A percentile compares a stretch with the other conserved stretches of the same genome.
Evolutionary conservation across 2,797 vertebrate species (phyloP).

Genomic region (Arrhamphus sclerolepis): DNA sequence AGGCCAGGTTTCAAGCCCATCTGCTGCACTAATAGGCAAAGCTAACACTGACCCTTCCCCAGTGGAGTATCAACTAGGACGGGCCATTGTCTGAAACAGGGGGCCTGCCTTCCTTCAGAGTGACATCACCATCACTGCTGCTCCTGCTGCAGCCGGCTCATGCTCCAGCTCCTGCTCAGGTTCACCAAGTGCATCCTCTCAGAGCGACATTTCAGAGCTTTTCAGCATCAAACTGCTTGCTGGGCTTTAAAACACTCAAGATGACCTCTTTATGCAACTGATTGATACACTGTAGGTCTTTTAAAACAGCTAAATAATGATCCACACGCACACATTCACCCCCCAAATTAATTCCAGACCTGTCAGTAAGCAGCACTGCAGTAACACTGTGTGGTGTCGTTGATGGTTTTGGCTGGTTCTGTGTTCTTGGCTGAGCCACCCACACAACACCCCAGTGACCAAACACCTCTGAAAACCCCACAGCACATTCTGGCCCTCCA

Average conservation of each 20-base stretch:
- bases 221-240: background rate
- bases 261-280: background rate
- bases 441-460: slow-evolving; percentile 47
- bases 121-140: slow-evolving; percentile 67
- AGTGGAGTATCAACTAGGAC: slow-evolving; percentile 62
- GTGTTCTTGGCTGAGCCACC: slow-evolving; percentile 55
- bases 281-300: background rate
- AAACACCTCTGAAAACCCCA: slow-evolving; percentile 38
- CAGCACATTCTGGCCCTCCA: slow-evolving; percentile 23
- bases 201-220: background rate
- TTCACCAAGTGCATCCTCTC: slow-evolving; percentile 33
- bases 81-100: slow-evolving; percentile 77
- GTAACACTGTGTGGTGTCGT: slow-evolving; percentile 54
- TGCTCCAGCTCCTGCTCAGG: slow-evolving; percentile 26
- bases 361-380: slow-evolving; percentile 52
- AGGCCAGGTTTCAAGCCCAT: slow-evolving; percentile 78
- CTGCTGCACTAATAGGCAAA: slow-evolving; percentile 76
- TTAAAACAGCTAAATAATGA: background rate
- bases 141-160: slow-evolving; percentile 37
- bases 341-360: slow-evolving; percentile 14
- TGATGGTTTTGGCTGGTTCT: slow-evolving; percentile 55
- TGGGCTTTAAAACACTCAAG: background rate
- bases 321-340: background rate
- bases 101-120: slow-evolving; percentile 58
- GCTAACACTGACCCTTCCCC: slow-evolving; percentile 74